phyloP scores from a whole-genome alignment of 2,797 vertebrate species.

The Atherinosoma microstoma region DNA sequence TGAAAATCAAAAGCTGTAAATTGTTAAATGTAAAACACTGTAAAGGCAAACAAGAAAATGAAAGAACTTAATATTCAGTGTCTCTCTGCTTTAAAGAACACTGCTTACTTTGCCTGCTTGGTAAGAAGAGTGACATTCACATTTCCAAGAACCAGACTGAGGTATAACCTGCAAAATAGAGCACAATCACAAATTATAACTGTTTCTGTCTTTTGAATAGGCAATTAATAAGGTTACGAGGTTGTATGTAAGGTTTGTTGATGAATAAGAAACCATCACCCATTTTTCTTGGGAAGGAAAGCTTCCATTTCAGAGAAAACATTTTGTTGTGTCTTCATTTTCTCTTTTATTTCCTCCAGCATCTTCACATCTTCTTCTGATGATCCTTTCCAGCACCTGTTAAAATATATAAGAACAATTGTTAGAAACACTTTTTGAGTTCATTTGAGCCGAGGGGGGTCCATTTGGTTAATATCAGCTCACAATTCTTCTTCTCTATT shows the following conservation, averaged over 20 bases:
- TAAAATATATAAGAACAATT: conserved; percentile 11
- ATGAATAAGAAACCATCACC: conserved; percentile 76
- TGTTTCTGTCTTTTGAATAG: neutral
- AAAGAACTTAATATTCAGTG: neutral
- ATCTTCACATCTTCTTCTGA: conserved; percentile 70
- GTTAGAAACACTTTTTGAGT: neutral
- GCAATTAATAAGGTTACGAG: neutral
- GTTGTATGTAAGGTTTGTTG: neutral
- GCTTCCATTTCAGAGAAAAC: conserved; percentile 94
- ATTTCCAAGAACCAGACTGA: conserved; percentile 93
- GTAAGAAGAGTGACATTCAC: conserved; percentile 94
- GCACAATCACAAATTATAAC: neutral
- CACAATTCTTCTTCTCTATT: neutral
- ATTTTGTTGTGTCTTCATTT: conserved; percentile 86
- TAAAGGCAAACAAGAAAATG: neutral
- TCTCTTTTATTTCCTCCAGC: conserved; percentile 83
- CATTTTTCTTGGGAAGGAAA: conserved; percentile 95
- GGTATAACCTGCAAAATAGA: conserved; percentile 87
- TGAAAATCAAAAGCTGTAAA: neutral
- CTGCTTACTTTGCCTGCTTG: conserved; percentile 89
- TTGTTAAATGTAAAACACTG: neutral
- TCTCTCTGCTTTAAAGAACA: neutral
- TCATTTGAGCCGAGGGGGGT: neutral
- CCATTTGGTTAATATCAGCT: neutral
- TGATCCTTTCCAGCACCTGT: conserved; percentile 81